Evolutionary conservation across 1,140 invertebrate species (phyloP), one percentile per base, ranked within the genome.

Genomic region (Akabosia matsudoensis): DNA sequence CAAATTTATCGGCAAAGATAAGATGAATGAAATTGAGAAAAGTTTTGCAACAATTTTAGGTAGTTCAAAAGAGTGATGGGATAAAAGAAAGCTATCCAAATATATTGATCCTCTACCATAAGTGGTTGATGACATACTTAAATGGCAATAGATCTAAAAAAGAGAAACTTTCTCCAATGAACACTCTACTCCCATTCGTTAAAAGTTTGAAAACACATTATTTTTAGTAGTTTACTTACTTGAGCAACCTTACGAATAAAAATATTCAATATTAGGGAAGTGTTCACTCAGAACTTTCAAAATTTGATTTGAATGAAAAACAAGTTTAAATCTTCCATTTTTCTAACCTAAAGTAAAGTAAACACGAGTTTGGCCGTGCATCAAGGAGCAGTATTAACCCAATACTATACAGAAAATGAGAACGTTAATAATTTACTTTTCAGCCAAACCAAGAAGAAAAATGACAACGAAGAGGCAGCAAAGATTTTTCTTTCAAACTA

Each of bases 401-500:
- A 45, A 56, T 56, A 56, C 24, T 3, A 56, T 56, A 24, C 4
- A n/a, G n/a, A 56, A 16, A 24, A 56, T 7, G 54, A 56, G 4
- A 24, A 45, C 37, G 7, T 18, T 45, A 10, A 45, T 45, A 45
- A 45, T 45, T 45, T 45, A 45, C 7, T 16, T 56, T 56, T 56
- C 54, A 7, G n/a, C n/a, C 4, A 56, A 56, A 45, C 7, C 7
- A 18, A 18, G 7, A 45, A 45, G 54, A 56, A 56, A 56, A 56
- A 56, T 22, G 24, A 67, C 28, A 77, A 82, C 73, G 82, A 82
- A 72, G 74, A 54, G 26, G 77, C 76, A 31, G 82, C 82, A 1
- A 82, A 56, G 10, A 78, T 71, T 30, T 83, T 83, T 45, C 78
- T 83, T 13, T 22, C 73, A n/a, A 24, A 74, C 13, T 83, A 82